Conservation (phyloP, 2,113 vertebrate species). For the Cephalopterus ornatus region DNA sequence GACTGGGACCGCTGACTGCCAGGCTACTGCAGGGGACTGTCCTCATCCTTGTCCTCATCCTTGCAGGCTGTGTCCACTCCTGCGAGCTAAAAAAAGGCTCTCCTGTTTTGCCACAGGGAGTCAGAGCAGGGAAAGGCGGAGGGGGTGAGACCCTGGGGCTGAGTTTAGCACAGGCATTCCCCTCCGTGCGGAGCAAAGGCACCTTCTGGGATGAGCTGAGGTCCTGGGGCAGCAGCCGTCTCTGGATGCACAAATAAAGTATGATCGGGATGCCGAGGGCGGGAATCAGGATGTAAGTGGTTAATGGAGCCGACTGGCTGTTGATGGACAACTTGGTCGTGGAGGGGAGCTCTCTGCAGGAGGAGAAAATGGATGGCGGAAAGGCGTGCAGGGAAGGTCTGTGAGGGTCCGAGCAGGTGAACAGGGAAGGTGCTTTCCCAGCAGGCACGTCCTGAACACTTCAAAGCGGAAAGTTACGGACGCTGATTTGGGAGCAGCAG, state of each 20-base stretch:
- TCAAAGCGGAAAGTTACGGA: constrained; percentile 1
- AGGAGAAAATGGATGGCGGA: background rate
- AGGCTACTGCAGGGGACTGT: background rate
- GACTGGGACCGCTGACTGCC: background rate
- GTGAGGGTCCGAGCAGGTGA: background rate
- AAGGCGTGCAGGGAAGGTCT: background rate
- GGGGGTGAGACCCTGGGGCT: background rate
- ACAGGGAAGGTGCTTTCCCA: constrained; percentile 23
- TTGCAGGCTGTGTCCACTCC: background rate
- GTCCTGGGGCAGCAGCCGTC: background rate
- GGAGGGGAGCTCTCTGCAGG: background rate
- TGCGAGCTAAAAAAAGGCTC: background rate
- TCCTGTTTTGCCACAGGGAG: background rate
- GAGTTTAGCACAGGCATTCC: background rate
- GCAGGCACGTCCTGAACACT: background rate
- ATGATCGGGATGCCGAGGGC: rapidly evolving
- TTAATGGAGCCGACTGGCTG: background rate
- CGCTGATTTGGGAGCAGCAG: constrained; percentile 12
- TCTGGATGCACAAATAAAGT: background rate
- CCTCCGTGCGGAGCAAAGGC: rapidly evolving
- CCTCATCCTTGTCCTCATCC: rapidly evolving
- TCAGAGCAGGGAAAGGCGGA: background rate
- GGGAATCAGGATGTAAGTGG: background rate
- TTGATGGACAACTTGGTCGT: background rate
- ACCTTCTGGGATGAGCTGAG: background rate